Percentiles rank a stretch among this genome's conserved stretches.
These are phyloP conservation scores for Sarcoramphus papa DNA, from an alignment of 2,797 vertebrate genomes.

Conservation along the genomic window DNA sequence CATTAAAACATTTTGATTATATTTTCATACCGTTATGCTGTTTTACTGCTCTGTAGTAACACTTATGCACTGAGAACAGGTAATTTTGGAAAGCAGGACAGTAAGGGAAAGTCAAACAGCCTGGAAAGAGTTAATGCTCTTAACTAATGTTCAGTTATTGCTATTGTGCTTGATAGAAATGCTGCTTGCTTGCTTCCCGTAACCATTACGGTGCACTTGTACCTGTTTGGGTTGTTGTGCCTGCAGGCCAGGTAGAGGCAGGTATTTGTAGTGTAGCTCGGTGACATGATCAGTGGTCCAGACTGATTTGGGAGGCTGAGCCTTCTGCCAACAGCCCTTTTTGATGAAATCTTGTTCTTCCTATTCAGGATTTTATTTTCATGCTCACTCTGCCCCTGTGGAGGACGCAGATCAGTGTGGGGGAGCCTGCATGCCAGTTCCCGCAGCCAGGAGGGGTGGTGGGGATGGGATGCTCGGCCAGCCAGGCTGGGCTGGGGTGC, in stretches of 20 bases:
- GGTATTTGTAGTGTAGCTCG: background rate
- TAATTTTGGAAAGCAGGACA: background rate
- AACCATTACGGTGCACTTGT: background rate
- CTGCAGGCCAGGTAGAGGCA: background rate
- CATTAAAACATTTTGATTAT: background rate
- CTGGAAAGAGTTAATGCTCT: background rate
- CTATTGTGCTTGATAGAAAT: background rate
- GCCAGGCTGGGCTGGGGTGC: background rate
- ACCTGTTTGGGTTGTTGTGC: background rate
- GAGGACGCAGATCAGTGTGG: accelerated
- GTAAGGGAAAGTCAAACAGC: background rate
- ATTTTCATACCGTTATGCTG: background rate
- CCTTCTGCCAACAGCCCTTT: background rate
- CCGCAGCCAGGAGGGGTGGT: accelerated
- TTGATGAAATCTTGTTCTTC: background rate
- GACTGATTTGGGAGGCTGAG: background rate
- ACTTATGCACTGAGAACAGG: background rate
- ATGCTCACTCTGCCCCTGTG: accelerated
- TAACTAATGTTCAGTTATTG: background rate
- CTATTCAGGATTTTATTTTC: background rate
- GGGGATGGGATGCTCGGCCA: accelerated
- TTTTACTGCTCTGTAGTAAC: background rate
- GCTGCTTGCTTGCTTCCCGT: background rate
- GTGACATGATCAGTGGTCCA: background rate
- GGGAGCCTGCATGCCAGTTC: accelerated